Conservation (phyloP, 2,797 vertebrate genomes). For the Dendrocincla tyrannina region DNA sequence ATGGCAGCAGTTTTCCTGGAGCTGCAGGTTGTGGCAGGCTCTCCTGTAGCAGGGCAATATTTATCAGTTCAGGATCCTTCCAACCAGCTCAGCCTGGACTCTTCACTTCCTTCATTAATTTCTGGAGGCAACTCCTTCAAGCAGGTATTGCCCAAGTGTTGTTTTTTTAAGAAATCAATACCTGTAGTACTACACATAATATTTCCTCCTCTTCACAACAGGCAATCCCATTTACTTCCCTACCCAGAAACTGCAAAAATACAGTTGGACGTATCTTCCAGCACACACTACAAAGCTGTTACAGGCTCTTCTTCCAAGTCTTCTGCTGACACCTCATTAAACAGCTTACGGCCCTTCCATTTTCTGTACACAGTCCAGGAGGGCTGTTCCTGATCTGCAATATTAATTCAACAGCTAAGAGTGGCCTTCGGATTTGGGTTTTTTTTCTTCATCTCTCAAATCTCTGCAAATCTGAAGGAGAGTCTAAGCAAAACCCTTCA, state of each 20-base stretch:
- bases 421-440: background rate
- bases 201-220: background rate
- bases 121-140: background rate
- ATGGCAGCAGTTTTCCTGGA: background rate
- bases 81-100: background rate
- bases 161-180: background rate
- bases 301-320: background rate
- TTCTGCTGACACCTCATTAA: background rate
- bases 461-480: background rate
- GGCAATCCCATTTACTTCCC: background rate
- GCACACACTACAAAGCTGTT: background rate
- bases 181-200: background rate
- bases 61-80: background rate
- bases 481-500: background rate
- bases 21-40: background rate
- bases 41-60: background rate
- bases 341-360: background rate
- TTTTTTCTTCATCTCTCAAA: background rate
- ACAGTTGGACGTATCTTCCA: rapidly evolving
- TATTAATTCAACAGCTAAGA: background rate
- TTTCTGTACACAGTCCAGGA: background rate
- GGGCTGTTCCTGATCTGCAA: background rate
- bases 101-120: background rate
- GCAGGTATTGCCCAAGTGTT: background rate
- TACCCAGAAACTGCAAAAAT: background rate